Base-by-base conservation (phyloP, 2,113 vertebrate species). In the Micromys minutus region DNA sequence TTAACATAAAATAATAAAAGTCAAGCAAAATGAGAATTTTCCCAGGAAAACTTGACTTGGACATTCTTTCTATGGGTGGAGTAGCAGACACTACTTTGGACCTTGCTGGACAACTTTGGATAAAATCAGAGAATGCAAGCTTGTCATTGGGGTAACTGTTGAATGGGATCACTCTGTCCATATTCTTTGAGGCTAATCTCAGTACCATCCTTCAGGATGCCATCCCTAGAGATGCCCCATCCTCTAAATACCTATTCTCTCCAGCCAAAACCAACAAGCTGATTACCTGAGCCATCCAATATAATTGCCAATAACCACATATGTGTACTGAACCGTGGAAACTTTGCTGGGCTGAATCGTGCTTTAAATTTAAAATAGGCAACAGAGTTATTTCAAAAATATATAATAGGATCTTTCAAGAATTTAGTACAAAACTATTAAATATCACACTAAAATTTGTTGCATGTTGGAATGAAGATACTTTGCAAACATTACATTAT, bases 11-110 rank as follows among this genome's bases (percentile, higher is more conserved):
- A 97, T 96, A 91, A 69, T 91, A 90, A 94, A 92, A 72, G 61
- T 39, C 93, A 94, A 75, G 93, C 93, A 96, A 96, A 95, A 95
- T 91, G 94, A 96, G 47, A 83, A 74, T 94, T 95, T 97, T 96
- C 97, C 95, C 97, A 97, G 96, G 95, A 97, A 97, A 97, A 97
- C 76, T 97, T 96, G 95, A 97, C 90, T 96, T 87, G 92, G 47
- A 85, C 92, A 92, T 95, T 92, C 11, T 97, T 97, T 83, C 67
- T 91, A 24, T 1, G 93, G 96, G 97, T 96, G 96, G 96, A 94
- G 92, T 34, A 95, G 90, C 87, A 92, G 90, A 94, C 87, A 95
- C 26, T 39, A 71, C 76, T 72, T 22, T 12, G 93, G 85, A 92
- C 94, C 95, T 94, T 81, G 47, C 67, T 79, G 52, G 88, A 42